Conservation (phyloP, 2,888 invertebrate species). For the Drosophila mulleri region DNA sequence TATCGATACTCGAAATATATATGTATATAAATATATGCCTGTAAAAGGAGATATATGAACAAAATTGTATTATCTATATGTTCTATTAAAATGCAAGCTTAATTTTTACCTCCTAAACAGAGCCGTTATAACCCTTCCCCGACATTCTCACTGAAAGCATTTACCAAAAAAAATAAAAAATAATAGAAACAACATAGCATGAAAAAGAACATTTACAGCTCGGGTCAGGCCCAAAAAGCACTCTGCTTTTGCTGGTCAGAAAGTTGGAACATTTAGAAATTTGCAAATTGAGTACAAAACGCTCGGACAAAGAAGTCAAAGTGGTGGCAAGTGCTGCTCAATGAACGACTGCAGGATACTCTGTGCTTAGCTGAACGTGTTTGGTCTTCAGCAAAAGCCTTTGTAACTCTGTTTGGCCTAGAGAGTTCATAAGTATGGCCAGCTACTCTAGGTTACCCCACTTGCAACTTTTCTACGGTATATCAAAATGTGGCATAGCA, state of each 20-base stretch:
- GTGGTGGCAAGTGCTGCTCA: neutral
- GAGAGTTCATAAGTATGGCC: neutral
- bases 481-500: neutral
- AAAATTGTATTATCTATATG: neutral
- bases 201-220: conserved; percentile 3
- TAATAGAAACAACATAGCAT: conserved; percentile 12
- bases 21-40: neutral
- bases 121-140: neutral
- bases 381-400: neutral
- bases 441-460: neutral
- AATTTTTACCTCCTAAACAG: neutral
- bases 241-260: conserved; percentile 2
- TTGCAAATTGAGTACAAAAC: conserved; percentile 63
- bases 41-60: neutral
- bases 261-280: conserved; percentile 54
- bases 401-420: no score
- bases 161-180: conserved; percentile 2
- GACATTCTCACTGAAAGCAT: conserved; percentile 1
- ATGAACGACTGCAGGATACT: neutral
- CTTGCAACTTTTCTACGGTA: neutral
- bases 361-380: neutral
- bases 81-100: no score
- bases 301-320: conserved; percentile 7
- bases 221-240: conserved; percentile 11
- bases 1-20: neutral